phyloP scores from a whole-genome alignment of 2,888 invertebrate genomes.

The Troides aeacus region DNA sequence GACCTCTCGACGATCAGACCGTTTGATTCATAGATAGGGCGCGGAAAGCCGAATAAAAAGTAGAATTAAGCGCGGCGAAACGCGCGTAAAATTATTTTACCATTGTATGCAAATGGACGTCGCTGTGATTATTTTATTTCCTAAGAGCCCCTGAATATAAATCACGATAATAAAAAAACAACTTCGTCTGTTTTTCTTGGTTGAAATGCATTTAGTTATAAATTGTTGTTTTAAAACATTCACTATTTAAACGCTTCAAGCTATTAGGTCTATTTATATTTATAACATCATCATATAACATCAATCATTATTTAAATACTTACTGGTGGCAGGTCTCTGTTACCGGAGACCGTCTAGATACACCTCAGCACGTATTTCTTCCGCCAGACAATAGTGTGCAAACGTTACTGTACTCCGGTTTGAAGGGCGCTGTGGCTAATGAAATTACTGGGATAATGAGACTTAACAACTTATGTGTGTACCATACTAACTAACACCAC shows the following conservation, averaged over 20 bases:
- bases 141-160: constrained; percentile 76
- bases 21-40: constrained; percentile 79
- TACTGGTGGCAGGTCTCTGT: too few relatives aligned
- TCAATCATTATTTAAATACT: too few relatives aligned
- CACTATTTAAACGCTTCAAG: constrained; percentile 30
- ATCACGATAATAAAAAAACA: constrained; percentile 73
- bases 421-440: too few relatives aligned
- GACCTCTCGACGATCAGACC: constrained; percentile 60
- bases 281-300: too few relatives aligned
- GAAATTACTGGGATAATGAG: too few relatives aligned
- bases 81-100: constrained; percentile 81
- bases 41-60: constrained; percentile 77
- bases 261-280: constrained; percentile 1
- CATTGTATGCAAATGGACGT: constrained; percentile 79
- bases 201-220: constrained; percentile 61
- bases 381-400: too few relatives aligned
- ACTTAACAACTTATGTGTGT: too few relatives aligned
- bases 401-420: too few relatives aligned
- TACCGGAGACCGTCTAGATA: too few relatives aligned
- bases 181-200: constrained; percentile 59
- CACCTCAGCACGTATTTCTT: too few relatives aligned
- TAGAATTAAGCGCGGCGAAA: constrained; percentile 78
- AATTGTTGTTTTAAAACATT: constrained; percentile 43
- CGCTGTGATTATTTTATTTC: constrained; percentile 80
- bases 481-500: too few relatives aligned